phyloP scores from a whole-genome alignment of 2,797 vertebrate genomes.

The Ataeniobius toweri region DNA sequence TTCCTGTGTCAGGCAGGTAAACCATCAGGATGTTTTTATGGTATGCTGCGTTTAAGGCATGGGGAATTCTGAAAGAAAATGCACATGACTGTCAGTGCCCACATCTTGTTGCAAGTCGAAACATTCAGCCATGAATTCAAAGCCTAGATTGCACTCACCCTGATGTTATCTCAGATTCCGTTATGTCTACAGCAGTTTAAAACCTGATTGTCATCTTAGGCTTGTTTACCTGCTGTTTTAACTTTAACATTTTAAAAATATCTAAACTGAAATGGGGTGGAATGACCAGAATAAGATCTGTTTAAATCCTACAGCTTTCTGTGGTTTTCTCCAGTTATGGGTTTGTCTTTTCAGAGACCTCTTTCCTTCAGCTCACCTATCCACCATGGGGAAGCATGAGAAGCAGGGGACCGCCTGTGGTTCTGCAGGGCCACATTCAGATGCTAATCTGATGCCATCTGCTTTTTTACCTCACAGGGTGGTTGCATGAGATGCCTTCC shows the following conservation, averaged over 20 bases:
- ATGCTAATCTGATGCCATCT: constrained; percentile 75
- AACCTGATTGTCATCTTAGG: constrained; percentile 30
- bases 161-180: constrained; percentile 53
- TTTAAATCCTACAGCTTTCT: constrained; percentile 50
- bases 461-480: constrained; percentile 43
- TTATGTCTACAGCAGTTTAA: constrained; percentile 35
- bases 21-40: background rate
- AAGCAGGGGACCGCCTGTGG: constrained; percentile 24
- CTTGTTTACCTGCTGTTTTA: constrained; percentile 5
- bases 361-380: constrained; percentile 50
- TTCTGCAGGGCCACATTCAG: constrained; percentile 57
- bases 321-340: constrained; percentile 47
- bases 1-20: constrained; percentile 5
- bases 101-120: constrained; percentile 27
- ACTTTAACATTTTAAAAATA: constrained; percentile 11
- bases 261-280: background rate
- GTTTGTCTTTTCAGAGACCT: constrained; percentile 31
- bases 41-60: background rate
- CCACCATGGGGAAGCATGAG: constrained; percentile 35
- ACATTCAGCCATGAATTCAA: constrained; percentile 38
- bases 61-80: background rate
- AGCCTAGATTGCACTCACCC: constrained; percentile 26
- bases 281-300: constrained; percentile 23
- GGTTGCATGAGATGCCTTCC: constrained; percentile 22
- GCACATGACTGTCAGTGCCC: constrained; percentile 34